phyloP scores from a whole-genome alignment of 2,888 invertebrate species.

The Lasioglossum pauxillum region DNA sequence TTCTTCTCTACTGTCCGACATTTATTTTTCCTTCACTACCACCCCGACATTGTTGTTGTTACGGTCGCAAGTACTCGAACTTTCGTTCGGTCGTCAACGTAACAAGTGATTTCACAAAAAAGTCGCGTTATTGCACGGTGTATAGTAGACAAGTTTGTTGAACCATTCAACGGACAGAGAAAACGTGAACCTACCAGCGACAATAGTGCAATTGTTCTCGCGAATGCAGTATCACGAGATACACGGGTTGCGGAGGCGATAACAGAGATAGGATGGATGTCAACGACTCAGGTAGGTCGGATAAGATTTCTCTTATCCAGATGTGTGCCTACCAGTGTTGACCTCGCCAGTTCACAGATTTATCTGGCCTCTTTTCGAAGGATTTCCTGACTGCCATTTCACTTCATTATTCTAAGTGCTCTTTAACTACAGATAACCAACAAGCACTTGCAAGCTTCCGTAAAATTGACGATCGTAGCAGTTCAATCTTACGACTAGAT shows the following conservation, averaged over 20 bases:
- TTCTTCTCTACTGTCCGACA: neutral
- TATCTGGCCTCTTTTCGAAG: neutral
- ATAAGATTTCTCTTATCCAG: slow-evolving; percentile 55
- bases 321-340: slow-evolving; percentile 47
- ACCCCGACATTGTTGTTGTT: neutral
- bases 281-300: slow-evolving; percentile 57
- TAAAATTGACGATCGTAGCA: neutral
- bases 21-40: neutral
- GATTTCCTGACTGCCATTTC: slow-evolving; percentile 1
- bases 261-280: slow-evolving; percentile 48
- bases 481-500: no score
- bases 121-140: neutral
- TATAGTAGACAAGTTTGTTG: neutral
- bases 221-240: slow-evolving; percentile 39
- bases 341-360: slow-evolving; percentile 17
- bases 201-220: slow-evolving; percentile 45
- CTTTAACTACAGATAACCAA: neutral
- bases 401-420: neutral
- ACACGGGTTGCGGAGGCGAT: slow-evolving; percentile 33
- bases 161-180: neutral
- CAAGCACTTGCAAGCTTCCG: neutral
- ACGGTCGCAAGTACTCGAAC: neutral
- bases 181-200: slow-evolving; percentile 12
- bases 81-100: neutral
- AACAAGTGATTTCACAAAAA: neutral